These are phyloP conservation scores for Crocodylus rhombifer DNA, from an alignment of 2,797 vertebrate genomes.

Conservation along the genomic window DNA sequence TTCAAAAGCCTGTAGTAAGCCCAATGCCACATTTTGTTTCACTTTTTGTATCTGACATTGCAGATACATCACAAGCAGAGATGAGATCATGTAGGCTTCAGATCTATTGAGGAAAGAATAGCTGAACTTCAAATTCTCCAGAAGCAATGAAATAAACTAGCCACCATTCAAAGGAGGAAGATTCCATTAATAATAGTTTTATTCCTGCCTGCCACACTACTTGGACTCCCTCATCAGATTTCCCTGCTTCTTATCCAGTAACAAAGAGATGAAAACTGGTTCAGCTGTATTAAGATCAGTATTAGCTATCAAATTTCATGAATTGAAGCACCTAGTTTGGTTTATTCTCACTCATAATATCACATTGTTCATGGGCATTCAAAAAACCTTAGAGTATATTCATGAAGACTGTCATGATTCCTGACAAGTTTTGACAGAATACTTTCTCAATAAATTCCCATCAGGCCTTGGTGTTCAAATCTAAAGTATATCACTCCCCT, in stretches of 20 bases:
- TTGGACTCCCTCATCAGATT: neutral
- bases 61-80: neutral
- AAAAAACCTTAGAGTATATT: neutral
- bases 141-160: neutral
- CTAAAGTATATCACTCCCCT: neutral
- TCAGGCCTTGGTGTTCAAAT: neutral
- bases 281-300: neutral
- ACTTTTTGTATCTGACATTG: neutral
- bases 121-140: neutral
- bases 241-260: neutral
- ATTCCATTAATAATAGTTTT: neutral
- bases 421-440: neutral
- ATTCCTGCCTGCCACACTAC: neutral
- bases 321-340: neutral
- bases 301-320: neutral
- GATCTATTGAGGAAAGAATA: neutral
- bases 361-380: neutral
- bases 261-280: neutral
- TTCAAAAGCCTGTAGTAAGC: neutral
- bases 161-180: neutral
- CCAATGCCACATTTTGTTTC: neutral
- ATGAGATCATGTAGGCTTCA: accelerated
- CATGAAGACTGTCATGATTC: neutral
- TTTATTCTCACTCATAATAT: neutral
- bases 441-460: neutral